These are phyloP conservation scores for Acridotheres tristis DNA, from an alignment of 2,797 vertebrate species.

Conservation along the genomic window DNA sequence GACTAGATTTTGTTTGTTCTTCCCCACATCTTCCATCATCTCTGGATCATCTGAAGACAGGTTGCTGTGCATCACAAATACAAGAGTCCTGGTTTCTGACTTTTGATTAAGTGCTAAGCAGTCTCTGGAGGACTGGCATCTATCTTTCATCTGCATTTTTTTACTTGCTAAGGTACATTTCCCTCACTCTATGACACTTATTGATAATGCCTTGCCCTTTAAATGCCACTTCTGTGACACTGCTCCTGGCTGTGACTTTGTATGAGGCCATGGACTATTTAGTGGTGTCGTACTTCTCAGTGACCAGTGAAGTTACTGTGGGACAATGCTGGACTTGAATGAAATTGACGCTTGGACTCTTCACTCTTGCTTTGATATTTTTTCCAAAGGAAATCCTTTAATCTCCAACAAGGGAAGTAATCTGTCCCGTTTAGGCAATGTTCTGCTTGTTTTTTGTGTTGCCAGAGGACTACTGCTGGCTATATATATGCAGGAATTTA, in stretches of 20 bases:
- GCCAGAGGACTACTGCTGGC: not conserved
- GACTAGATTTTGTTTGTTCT: constrained; percentile 31
- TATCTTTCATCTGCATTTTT: constrained; percentile 26
- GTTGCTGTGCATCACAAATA: not conserved
- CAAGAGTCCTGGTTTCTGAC: not conserved
- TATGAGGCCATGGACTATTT: not conserved
- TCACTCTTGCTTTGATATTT: not conserved
- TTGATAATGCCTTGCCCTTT: not conserved
- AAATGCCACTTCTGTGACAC: not conserved
- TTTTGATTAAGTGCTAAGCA: constrained; percentile 5
- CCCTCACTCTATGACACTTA: not conserved
- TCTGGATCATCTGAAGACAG: not conserved
- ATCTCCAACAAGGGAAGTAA: not conserved
- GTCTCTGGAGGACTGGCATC: constrained; percentile 6
- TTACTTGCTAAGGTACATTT: not conserved
- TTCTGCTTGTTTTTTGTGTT: not conserved
- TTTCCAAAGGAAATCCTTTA: not conserved
- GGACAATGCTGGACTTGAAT: not conserved
- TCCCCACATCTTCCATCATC: not conserved
- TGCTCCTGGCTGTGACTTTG: not conserved
- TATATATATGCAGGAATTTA: not conserved
- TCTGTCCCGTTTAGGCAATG: not conserved
- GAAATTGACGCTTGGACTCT: not conserved
- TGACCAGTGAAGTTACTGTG: not conserved
- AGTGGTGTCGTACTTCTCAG: not conserved